Evolutionary conservation across 2,113 vertebrate genomes (phyloP), one percentile per base, ranked within the genome.

Genomic region (Accipiter cooperii): DNA sequence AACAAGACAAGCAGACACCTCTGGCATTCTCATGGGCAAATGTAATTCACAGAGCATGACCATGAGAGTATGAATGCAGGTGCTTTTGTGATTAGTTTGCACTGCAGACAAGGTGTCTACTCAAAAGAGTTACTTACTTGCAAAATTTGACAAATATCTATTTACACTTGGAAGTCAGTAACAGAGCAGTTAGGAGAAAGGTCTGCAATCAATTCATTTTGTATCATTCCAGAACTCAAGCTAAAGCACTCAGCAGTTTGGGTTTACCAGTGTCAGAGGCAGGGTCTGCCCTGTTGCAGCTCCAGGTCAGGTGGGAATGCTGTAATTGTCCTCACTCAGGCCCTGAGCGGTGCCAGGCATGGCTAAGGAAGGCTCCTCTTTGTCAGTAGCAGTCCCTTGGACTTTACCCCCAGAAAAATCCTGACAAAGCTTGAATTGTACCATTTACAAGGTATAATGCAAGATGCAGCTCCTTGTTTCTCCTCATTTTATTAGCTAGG

Each of bases 391-490:
- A n/a, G 49, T 70, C 79, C 29, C 55, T 78, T 54, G 55, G 92
- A 83, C 66, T 90, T 16, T 47, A 31, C 66, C 29, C 10, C 16
- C 42, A 84, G 49, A 90, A 80, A 85, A 95, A 58, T 74, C 92
- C 93, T 94, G 90, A 94, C 76, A 94, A 85, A 93, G 71, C 46
- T 88, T 78, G 73, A 85, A 83, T 94, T 85, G 78, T 46, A 58
- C 47, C 78, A 91, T 57, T 93, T 91, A 96, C 47, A 96, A 79
- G 68, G 25, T 38, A 29, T 58, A 76, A 80, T 24, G 21, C 40
- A 65, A 92, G 83, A 80, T 12, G 14, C 12, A 68, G 42, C 52
- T 89, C 54, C 69, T 36, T 64, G 29, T 68, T 94, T 84, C 19
- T 26, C 51, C 40, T 96, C 14, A 75, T 89, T 90, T 82, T 78